Evolutionary conservation across 1,140 invertebrate species (phyloP), one percentile per base, ranked within the genome.

Genomic region (Cephus cinctus): DNA sequence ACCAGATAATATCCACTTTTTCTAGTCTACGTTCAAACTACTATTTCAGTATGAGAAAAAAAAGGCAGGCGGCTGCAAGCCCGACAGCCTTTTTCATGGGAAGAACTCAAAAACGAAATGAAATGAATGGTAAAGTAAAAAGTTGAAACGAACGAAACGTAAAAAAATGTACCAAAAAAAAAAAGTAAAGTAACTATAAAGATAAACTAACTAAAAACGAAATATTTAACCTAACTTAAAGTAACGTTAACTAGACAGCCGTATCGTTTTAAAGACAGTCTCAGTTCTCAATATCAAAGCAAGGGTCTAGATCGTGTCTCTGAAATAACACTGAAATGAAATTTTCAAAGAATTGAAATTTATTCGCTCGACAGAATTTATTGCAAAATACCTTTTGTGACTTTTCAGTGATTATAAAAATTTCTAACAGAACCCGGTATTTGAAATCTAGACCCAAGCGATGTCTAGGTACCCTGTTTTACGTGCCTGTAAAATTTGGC

Each of bases 131-230:
- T 21, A 22, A 42, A 41, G 34, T 44, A 11, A 19, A 46, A 36
- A 46, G 18, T 34, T 41, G 36, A 35, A 40, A 31, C 34, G 21
- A 46, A 31, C 36, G 39, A 45, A 45, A 50, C 35, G 35, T 46
- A 52, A 51, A 57, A 47, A 44, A 52, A 52, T 34, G 36, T 38
- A 35, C 18, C 27, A 56, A 51, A 14, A 52, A 50, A 34, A 47
- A 47, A 43, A 34, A 34, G 43, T 31, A 52, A 56, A 39, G n/a
- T 35, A 53, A 45, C 32, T 14, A 42, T 30, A 15, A 30, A 48
- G 43, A 48, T n/a, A 47, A 43, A 46, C 20, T 32, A 35, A 40
- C 22, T 41, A 42, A 41, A 31, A 39, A 48, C 20, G 43, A 48
- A 44, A 12, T 32, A 8, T 3, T 49, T 15, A 22, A 35, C 30